These are phyloP conservation scores for Coreoperca whiteheadi DNA, from an alignment of 2,113 vertebrate species.

Conservation along the genomic window DNA sequence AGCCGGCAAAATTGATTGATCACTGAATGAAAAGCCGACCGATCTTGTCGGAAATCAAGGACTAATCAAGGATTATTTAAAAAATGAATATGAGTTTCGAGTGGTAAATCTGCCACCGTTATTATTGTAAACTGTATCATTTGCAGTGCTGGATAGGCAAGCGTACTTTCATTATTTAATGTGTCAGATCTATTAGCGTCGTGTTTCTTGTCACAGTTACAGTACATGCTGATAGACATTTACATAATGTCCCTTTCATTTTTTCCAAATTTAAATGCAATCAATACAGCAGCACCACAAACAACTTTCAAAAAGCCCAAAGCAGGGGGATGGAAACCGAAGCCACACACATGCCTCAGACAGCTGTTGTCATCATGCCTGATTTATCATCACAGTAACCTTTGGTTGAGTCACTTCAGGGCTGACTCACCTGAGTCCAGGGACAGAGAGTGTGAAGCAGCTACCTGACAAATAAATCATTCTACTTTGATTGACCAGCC, in stretches of 20 bases:
- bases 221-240: not conserved
- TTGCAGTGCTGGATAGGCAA: not conserved
- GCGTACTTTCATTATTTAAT: not conserved
- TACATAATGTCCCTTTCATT: not conserved
- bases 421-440: conserved; percentile 36
- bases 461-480: conserved; percentile 38
- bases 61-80: no score
- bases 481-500: conserved; percentile 17
- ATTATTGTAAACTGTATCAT: not conserved
- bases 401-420: conserved; percentile 43
- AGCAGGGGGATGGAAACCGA: conserved; percentile 9
- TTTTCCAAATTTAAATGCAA: not conserved
- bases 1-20: no score
- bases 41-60: no score
- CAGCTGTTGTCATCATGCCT: conserved; percentile 17
- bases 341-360: not conserved
- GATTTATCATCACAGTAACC: conserved; percentile 53
- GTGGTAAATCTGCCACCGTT: not conserved
- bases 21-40: no score
- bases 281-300: not conserved
- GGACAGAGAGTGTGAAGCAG: conserved; percentile 6
- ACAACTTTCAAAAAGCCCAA: not conserved
- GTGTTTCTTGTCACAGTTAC: not conserved
- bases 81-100: no score
- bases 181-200: not conserved